These are phyloP conservation scores for Bucorvus abyssinicus DNA, from an alignment of 2,797 vertebrate species.

Conservation along the genomic window DNA sequence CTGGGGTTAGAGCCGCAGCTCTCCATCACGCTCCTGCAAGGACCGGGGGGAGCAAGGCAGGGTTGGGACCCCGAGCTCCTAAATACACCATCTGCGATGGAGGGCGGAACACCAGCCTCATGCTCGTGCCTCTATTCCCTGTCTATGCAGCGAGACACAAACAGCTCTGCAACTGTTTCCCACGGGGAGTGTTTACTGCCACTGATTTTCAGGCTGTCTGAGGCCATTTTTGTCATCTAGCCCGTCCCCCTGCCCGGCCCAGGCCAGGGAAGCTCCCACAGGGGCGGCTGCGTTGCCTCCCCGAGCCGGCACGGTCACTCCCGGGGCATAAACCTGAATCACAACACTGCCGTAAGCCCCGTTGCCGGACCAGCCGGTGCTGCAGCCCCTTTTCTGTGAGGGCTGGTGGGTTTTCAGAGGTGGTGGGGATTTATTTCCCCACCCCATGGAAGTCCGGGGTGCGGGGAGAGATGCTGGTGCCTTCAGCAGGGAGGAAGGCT, in stretches of 20 bases:
- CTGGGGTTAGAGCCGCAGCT: neutral
- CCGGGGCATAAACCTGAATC: rapidly evolving
- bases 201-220: neutral
- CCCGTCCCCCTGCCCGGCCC: neutral
- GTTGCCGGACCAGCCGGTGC: rapidly evolving
- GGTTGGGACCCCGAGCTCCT: neutral
- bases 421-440: neutral
- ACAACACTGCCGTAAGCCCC: neutral
- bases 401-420: neutral
- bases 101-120: rapidly evolving
- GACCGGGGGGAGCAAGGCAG: rapidly evolving
- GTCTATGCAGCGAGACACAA: rapidly evolving
- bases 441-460: neutral
- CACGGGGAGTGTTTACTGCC: rapidly evolving
- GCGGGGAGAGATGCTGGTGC: neutral
- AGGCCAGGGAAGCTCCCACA: rapidly evolving
- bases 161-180: neutral
- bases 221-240: neutral
- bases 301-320: rapidly evolving
- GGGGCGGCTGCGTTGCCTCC: neutral
- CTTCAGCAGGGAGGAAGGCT: neutral
- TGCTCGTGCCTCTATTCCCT: rapidly evolving
- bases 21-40: neutral
- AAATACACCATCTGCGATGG: rapidly evolving
- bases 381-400: neutral